Evolutionary conservation across 2,888 invertebrate genomes (phyloP), one percentile per base, ranked within the genome.

Genomic region (Leistus spinibarbis): DNA sequence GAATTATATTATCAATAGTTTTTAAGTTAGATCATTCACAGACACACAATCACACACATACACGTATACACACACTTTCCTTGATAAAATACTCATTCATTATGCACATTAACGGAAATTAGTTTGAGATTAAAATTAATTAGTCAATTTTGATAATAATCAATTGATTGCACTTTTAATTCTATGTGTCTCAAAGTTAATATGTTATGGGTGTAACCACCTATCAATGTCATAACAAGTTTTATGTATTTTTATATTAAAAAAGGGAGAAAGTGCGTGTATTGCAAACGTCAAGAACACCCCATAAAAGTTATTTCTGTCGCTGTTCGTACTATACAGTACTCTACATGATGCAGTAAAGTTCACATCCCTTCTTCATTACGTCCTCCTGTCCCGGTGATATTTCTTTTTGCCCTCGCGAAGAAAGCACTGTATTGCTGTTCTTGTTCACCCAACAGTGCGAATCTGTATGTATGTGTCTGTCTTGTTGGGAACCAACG

Each of bases 171-270:
- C n/a, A n/a, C n/a, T n/a, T n/a, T n/a, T n/a, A n/a, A n/a, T n/a
- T n/a, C n/a, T n/a, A n/a, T n/a, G n/a, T n/a, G n/a, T n/a, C n/a
- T n/a, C n/a, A n/a, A n/a, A n/a, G n/a, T n/a, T n/a, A n/a, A n/a
- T n/a, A n/a, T n/a, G n/a, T n/a, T n/a, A n/a, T n/a, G n/a, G n/a
- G n/a, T n/a, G n/a, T n/a, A n/a, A n/a, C 5, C 40, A 57, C 65
- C 65, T 72, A 72, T 57, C 57, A 72, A 72, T 72, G 72, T 72
- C 74, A 68, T 9, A 74, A 67, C 40, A 74, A 74, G 74, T 74
- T 74, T 74, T 68, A 74, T 74, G 62, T 62, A 68, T 74, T 74
- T 68, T 68, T 68, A 74, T 74, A 74, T 68, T n/a, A n/a, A 74
- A 74, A 74, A 68, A 60, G 13, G 40, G 40, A 40, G 5, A 40